phyloP scores from a whole-genome alignment of 1,140 invertebrate species.

The Trissolcus basalis region DNA sequence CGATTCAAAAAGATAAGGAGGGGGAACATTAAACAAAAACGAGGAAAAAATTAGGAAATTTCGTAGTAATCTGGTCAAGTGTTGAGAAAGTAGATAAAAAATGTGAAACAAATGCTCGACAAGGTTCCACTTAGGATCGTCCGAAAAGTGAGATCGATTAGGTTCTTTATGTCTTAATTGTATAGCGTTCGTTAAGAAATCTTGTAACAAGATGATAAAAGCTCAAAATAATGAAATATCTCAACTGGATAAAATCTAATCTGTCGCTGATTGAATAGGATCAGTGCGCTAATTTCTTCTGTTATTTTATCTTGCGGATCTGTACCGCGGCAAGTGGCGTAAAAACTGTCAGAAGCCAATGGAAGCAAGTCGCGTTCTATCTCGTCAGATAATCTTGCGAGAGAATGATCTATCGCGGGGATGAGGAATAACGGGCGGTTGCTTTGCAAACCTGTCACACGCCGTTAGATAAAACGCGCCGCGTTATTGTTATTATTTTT shows the following conservation, averaged over 20 bases:
- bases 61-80: no score
- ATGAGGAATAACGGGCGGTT: slow-evolving; percentile 33
- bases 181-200: slow-evolving; percentile 31
- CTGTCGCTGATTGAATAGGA: slow-evolving; percentile 41
- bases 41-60: not conserved
- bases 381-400: slow-evolving; percentile 43
- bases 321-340: slow-evolving; percentile 36
- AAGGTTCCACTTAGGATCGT: not conserved
- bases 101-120: no score
- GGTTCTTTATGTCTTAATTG: slow-evolving; percentile 17
- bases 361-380: slow-evolving; percentile 39
- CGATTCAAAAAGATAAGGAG: no score
- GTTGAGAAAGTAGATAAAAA: no score
- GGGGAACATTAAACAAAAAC: not conserved
- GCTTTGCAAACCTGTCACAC: slow-evolving; percentile 47
- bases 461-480: slow-evolving; percentile 43
- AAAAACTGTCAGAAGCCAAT: slow-evolving; percentile 44
- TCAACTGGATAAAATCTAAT: slow-evolving; percentile 44
- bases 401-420: slow-evolving; percentile 29
- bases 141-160: slow-evolving; percentile 5
- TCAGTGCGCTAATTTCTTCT: slow-evolving; percentile 45
- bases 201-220: slow-evolving; percentile 29
- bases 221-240: not conserved
- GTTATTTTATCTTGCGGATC: slow-evolving; percentile 43
- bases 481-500: slow-evolving; percentile 54